Percentiles rank a stretch among this genome's conserved stretches.
Conservation (phyloP, 2,113 vertebrate species). For the Brienomyrus brachyistius region DNA sequence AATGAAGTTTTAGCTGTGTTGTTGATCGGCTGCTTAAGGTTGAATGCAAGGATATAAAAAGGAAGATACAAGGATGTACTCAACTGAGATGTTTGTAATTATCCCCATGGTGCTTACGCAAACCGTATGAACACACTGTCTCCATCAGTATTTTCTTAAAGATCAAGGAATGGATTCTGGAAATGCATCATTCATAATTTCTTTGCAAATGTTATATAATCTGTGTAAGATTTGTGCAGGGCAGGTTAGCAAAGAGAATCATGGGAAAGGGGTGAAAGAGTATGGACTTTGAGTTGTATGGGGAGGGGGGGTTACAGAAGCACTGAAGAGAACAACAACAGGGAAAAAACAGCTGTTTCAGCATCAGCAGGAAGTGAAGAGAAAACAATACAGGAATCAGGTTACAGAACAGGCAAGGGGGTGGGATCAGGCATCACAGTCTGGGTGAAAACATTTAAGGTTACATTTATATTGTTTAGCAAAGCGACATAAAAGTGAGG, state of each 20-base stretch:
- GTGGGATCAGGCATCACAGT: neutral
- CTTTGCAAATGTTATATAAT: neutral
- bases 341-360: neutral
- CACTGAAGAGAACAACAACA: neutral
- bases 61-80: neutral
- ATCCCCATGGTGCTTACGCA: neutral
- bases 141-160: neutral
- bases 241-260: neutral
- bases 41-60: neutral
- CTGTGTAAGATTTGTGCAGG: neutral
- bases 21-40: neutral
- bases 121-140: neutral
- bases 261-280: neutral
- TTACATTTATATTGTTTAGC: too few species aligned
- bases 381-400: neutral
- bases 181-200: neutral
- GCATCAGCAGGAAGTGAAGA: neutral
- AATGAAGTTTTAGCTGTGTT: neutral
- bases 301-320: neutral
- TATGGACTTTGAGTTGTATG: neutral
- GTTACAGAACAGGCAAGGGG: neutral
- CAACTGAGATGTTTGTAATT: neutral
- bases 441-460: neutral
- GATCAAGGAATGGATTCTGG: neutral
- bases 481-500: too few species aligned